Base-by-base conservation (phyloP, 2,113 vertebrate species). In the Odontophorus gujanensis region DNA sequence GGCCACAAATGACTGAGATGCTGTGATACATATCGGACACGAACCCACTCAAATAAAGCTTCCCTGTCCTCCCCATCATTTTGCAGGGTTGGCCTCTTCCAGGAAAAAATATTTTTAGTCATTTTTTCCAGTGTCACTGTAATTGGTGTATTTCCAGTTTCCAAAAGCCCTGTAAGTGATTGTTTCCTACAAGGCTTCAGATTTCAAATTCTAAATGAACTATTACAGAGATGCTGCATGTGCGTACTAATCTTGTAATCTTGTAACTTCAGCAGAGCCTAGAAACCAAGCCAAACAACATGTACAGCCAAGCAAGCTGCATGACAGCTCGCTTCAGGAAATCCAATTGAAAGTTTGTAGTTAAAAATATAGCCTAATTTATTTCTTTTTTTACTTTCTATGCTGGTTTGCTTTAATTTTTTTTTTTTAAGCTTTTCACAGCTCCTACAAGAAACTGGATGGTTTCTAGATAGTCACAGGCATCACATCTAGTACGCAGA, bases 131-230 rank as follows among this genome's bases (percentile, higher is more conserved):
- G 0, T 0, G 32, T 77, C 74, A 73, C 71, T 91, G 16, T 63
- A 83, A 71, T 20, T 72, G 55, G 22, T 63, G 12, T 15, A 32
- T 61, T 91, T 71, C 57, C 24, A 62, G 55, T 58, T 91, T 91
- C 51, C 50, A 71, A 38, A 85, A 87, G 47, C 74, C 20, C 61
- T 77, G 25, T 68, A 94, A 94, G 36, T 50, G 65, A 89, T 67
- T 78, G 67, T 51, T 95, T 97, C 79, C 85, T 88, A 85, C 42
- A n/a, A 61, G 18, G 28, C 32, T 77, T 65, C 50, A 16, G 28
- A 91, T 74, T 93, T 83, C 51, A 89, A 51, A 83, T 59, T 83
- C 42, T 72, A 78, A 77, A 67, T 30, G 32, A 87, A 58, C 45
- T 26, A 74, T 0, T 24, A 42, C 40, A 92, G 72, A 91, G 59